Evolutionary conservation across 2,888 invertebrate genomes (phyloP), one percentile per base, ranked within the genome.

Genomic region (Amblyteles armatorius): DNA sequence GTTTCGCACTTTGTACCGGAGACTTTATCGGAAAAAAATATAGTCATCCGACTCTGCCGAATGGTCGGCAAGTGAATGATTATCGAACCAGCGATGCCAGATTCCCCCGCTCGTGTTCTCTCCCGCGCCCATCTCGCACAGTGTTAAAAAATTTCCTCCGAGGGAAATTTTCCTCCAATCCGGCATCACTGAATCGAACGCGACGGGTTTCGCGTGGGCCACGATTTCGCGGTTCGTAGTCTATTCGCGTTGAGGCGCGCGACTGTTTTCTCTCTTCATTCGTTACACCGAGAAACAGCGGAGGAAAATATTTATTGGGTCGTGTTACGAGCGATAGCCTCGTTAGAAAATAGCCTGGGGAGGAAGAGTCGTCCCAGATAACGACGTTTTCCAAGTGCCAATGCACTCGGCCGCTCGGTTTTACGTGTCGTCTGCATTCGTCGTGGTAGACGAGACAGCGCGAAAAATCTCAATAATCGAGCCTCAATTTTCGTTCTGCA

Each of bases 331-430:
- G 71, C 67, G 84, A 84, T 79, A 83, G 73, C 84, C 81, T 82
- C 81, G 78, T 81, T 84, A 79, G 81, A 81, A 82, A 81, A 82
- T 81, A 82, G 74, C 81, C 74, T 26, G n/a, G 55, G 65, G 67
- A 40, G n/a, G 65, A 83, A 48, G 69, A 69, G 48, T 60, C 76
- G 81, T 84, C 81, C 84, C 55, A 82, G 81, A 84, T 84, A 84
- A 69, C 81, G 77, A 84, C 77, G 82, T 84, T 84, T 82, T 74
- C 73, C 74, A 79, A 82, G 84, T 82, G 84, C 84, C 84, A 84
- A 84, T 79, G 84, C 65, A 81, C 81, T 84, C 78, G 36, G 69
- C 33, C n/a, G 33, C 63, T 63, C 63, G 63, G 63, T 63, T 77
- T 65, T 77, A 63, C 60, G 73, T 52, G 60, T 84, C 80, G 63